Conservation (phyloP, 2,888 invertebrate species). For the Criorhina ranunculi region DNA sequence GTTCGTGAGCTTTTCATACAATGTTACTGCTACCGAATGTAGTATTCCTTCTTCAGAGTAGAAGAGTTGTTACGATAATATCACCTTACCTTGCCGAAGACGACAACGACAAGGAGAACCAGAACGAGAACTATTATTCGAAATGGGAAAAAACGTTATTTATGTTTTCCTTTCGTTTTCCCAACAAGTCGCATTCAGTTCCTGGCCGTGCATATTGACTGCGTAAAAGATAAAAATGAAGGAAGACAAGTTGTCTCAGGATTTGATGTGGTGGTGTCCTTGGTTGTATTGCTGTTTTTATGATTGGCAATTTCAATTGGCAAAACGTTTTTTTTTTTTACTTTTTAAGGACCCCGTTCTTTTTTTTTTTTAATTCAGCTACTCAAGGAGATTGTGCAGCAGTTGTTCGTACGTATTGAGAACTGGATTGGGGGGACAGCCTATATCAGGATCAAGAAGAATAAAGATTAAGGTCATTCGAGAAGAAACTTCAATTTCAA, state of each 20-base stretch:
- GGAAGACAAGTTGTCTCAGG: neutral
- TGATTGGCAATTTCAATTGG: slow-evolving; percentile 50
- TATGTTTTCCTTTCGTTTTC: slow-evolving; percentile 49
- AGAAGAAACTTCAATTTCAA: slow-evolving; percentile 37
- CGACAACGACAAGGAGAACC: too few species aligned
- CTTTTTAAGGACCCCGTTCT: neutral
- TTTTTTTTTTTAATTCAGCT: slow-evolving; percentile 21
- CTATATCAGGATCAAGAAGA: neutral
- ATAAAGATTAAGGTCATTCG: slow-evolving; percentile 22
- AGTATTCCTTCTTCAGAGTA: neutral
- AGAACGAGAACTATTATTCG: slow-evolving; percentile 44
- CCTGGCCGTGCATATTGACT: slow-evolving; percentile 4
- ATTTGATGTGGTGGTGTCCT: slow-evolving; percentile 19
- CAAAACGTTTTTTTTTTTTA: neutral
- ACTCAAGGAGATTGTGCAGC: slow-evolving; percentile 27
- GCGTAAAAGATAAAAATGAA: neutral
- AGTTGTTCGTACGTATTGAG: slow-evolving; percentile 16
- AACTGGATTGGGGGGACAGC: neutral
- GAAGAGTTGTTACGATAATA: slow-evolving; percentile 40
- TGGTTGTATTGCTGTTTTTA: slow-evolving; percentile 24
- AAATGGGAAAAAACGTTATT: slow-evolving; percentile 46
- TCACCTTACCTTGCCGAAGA: slow-evolving; percentile 33
- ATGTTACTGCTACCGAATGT: neutral
- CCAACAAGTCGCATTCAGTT: slow-evolving; percentile 4
- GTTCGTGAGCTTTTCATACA: neutral